Base-by-base conservation (phyloP, 2,113 vertebrate species). In the Turnix velox region DNA sequence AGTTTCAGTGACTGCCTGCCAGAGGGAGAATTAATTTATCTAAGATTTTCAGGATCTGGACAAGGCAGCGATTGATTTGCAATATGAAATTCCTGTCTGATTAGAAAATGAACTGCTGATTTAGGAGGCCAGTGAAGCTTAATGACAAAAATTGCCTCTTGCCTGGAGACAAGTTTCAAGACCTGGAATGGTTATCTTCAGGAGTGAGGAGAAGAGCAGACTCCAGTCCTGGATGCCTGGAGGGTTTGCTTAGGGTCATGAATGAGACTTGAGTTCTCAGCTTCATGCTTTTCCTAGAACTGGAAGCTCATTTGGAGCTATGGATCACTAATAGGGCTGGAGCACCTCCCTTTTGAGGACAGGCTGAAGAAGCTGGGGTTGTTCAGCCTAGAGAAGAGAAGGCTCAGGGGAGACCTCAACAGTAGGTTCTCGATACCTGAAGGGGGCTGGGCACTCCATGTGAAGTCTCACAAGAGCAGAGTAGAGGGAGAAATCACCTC, bases 21-120 rank as follows among this genome's bases (percentile, higher is more conserved):
- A 85, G 77, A 69, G 58, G 68, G 85, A 80, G 45, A 77, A 89
- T 76, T 88, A 18, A 82, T 87, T 92, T 88, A 37, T 65, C 40
- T 20, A 62, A 62, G 72, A 58, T 68, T 76, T 82, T 59, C 62
- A 57, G 49, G 72, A 27, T 71, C 84, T 68, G 79, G 72, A 71
- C 81, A 80, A 76, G 83, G 61, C 27, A 69, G 52, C 14, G 43
- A 80, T 91, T 75, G 87, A 91, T 95, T 90, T 93, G 18, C 65
- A 96, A 45, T 46, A 46, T 35, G 81, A 87, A 51, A 71, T 87
- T 93, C 62, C 39, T 59, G 31, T 33, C 55, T 59, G 39, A 88
- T 91, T 83, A 74, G 84, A 71, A 82, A 89, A 85, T n/a, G 40
- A 86, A 90, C 59, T 71, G 43, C 84, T 71, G 52, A 28, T 79